Evolutionary conservation across 2,113 vertebrate genomes (phyloP).

Genomic region (Epinephelus moara): DNA sequence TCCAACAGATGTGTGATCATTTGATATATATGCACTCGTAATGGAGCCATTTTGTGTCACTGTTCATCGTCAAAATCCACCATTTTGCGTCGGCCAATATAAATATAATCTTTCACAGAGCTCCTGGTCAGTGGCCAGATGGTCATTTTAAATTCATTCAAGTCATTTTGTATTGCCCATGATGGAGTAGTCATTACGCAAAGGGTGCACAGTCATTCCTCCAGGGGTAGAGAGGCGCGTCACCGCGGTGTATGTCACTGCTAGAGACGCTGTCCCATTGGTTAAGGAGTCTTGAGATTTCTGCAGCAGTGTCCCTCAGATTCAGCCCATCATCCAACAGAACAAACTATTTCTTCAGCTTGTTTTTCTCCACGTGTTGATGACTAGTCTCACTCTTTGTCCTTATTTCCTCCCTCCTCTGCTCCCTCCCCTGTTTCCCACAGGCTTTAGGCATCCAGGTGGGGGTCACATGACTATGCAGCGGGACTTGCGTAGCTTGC

Average conservation of each 20-base stretch:
- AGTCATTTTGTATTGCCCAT: slow-evolving; percentile 53
- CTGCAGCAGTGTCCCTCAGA: slow-evolving; percentile 1
- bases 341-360: slow-evolving; percentile 3
- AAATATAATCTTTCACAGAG: slow-evolving; percentile 54
- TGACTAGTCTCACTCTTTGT: slow-evolving; percentile 25
- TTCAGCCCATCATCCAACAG: slow-evolving; percentile 30
- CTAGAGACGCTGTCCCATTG: background rate
- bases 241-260: slow-evolving; percentile 7
- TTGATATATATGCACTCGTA: slow-evolving; percentile 9
- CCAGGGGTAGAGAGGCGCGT: slow-evolving; percentile 11
- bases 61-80: slow-evolving; percentile 29
- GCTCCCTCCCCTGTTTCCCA: slow-evolving; percentile 13
- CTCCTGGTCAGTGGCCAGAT: slow-evolving; percentile 35
- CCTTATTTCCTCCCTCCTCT: background rate
- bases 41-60: slow-evolving; percentile 42
- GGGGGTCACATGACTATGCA: slow-evolving; percentile 91
- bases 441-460: slow-evolving; percentile 41
- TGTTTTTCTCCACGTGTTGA: background rate
- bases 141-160: slow-evolving; percentile 51
- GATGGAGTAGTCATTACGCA: slow-evolving; percentile 46
- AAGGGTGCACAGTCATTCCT: slow-evolving; percentile 44
- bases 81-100: slow-evolving; percentile 31
- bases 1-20: slow-evolving; percentile 23
- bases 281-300: slow-evolving; percentile 15
- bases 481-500: slow-evolving; percentile 92